These are phyloP conservation scores for Lepidothrix coronata DNA, from an alignment of 2,113 vertebrate species.

Conservation along the genomic window DNA sequence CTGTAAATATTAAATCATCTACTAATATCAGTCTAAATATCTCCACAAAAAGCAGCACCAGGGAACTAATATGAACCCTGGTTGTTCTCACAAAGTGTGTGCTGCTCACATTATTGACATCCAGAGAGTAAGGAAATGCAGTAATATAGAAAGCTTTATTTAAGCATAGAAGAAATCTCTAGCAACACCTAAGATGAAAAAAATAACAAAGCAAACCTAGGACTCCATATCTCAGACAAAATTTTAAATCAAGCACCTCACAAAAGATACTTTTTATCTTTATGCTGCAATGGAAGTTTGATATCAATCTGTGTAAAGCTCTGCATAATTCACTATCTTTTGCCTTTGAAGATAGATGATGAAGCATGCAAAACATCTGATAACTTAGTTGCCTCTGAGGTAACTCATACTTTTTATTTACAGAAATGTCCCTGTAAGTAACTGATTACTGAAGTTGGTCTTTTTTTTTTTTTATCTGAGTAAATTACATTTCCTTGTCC, in stretches of 20 bases:
- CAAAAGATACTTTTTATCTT: not conserved
- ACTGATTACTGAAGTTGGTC: not conserved
- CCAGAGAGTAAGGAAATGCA: not conserved
- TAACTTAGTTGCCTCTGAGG: not conserved
- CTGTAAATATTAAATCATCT: slow-evolving; percentile 3
- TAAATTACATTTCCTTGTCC: not conserved
- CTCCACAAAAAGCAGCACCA: not conserved
- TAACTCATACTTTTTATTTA: not conserved
- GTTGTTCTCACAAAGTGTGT: not conserved
- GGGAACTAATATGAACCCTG: not conserved
- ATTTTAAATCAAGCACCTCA: not conserved
- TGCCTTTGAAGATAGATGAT: not conserved
- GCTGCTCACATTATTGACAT: not conserved
- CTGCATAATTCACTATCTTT: not conserved
- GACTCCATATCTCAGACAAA: not conserved
- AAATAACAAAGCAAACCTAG: not conserved
- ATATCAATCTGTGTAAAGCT: not conserved
- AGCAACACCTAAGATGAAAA: not conserved
- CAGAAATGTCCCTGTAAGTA: not conserved
- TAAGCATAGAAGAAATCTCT: not conserved
- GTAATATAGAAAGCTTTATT: not conserved
- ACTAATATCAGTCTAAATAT: not conserved
- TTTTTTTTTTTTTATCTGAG: not conserved
- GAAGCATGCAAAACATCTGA: not conserved
- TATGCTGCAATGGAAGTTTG: not conserved